phyloP scores from a whole-genome alignment of 2,113 vertebrate species.

The Sisor rabdophorus region DNA sequence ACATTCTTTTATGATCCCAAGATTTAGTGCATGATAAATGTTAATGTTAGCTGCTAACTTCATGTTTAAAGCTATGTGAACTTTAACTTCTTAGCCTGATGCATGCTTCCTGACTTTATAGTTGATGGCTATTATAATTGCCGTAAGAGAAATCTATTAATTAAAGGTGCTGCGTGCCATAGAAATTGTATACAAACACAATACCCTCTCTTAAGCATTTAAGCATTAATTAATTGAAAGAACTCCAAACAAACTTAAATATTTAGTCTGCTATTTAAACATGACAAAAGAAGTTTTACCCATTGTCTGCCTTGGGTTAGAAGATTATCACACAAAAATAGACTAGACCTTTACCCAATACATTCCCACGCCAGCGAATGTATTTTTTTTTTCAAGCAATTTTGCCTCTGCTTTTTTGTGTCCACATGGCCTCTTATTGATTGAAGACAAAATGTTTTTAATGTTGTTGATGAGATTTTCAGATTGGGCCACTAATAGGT shows the following conservation, averaged over 20 bases:
- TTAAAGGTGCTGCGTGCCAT: slow-evolving; percentile 51
- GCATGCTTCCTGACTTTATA: slow-evolving; percentile 42
- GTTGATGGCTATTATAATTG: slow-evolving; percentile 60
- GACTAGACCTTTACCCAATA: slow-evolving; percentile 60
- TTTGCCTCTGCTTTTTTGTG: slow-evolving; percentile 63
- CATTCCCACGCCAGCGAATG: slow-evolving; percentile 49
- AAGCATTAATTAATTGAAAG: no score
- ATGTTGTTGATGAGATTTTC: slow-evolving; percentile 78
- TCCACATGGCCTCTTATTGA: slow-evolving; percentile 72
- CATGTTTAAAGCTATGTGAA: no score
- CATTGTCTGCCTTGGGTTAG: slow-evolving; percentile 37
- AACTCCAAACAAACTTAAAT: no score
- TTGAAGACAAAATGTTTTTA: slow-evolving; percentile 77
- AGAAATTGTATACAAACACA: slow-evolving; percentile 45
- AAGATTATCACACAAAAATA: slow-evolving; percentile 65
- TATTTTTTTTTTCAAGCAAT: slow-evolving; percentile 58
- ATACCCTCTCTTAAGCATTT: neutral
- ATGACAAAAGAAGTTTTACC: slow-evolving; percentile 70
- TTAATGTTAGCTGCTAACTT: slow-evolving; percentile 48
- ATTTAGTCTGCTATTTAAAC: slow-evolving; percentile 58
- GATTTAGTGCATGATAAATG: slow-evolving; percentile 58
- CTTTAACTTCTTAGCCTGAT: slow-evolving; percentile 7
- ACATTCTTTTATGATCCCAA: slow-evolving; percentile 30
- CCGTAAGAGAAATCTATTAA: slow-evolving; percentile 66
- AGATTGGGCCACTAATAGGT: slow-evolving; percentile 71